Base-by-base conservation (phyloP, 2,797 vertebrate species). In the Cichlasoma orientale region DNA sequence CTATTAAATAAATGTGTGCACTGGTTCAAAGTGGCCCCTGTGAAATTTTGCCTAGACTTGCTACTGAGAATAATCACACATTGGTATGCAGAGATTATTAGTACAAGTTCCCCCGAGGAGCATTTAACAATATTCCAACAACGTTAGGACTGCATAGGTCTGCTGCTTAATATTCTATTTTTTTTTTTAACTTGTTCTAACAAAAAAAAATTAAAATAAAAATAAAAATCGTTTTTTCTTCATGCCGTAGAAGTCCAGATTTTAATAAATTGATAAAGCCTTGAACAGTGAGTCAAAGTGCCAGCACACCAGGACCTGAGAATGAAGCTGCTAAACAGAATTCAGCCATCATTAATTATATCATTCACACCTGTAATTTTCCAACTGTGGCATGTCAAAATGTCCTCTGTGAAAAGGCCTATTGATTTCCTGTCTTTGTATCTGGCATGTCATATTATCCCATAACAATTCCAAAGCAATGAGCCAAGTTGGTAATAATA, bases 371-470 rank as follows among this genome's bases (percentile, higher is more conserved):
- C 57, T 41, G 23, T 19, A 23, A 72, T 77, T 63, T 55, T 38
- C 27, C 36, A 33, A 11, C 69, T 63, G 36, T 36, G 68, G 23
- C 31, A 23, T 55, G 68, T 72, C 69, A 72, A 52, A 74, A 56
- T 31, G 56, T 44, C 52, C 13, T 75, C 16, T n/a, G 31, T 54
- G 19, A 68, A 72, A 68, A 33, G 57, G n/a, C 21, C 38, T 41
- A 68, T 73, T 59, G 59, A 69, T 74, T 77, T 77, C 18, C 55
- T 59, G 80, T 68, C 44, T 68, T 54, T 68, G 36, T 31, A 36
- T 75, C 31, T 52, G 72, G 47, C 36, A 27, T 81, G 54, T 63
- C 52, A 56, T 13, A 52, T 81, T 71, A 23, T 75, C 11, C 50
- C 73, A 38, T 25, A 75, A 38, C 44, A 19, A 36, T 58, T 50